Base-by-base conservation (phyloP, 2,113 vertebrate species). In the Meriones unguiculatus region DNA sequence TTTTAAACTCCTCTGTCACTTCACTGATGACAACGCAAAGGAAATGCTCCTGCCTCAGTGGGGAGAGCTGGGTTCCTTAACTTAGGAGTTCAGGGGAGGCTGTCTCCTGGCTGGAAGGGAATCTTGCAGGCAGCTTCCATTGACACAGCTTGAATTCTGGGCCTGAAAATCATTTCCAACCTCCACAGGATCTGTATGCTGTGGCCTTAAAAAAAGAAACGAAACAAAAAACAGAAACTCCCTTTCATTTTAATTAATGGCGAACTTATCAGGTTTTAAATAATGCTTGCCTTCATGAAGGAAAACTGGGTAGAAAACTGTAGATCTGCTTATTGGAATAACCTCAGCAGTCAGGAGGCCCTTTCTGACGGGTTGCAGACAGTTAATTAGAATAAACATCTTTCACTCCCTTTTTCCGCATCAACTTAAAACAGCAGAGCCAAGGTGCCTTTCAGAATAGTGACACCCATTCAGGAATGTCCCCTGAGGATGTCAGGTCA, bases 201-300 rank as follows among this genome's bases (percentile, higher is more conserved):
- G 9, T 81, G 87, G 9, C 82, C 73, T 67, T 87, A 94, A 85
- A 93, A 70, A 46, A 46, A 46, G 5, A 46, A 46, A 46, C 2
- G 59, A 41, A 41, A 24, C 0, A 59, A 59, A 59, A 13, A 22
- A 41, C 46, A 75, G 5, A 76, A 84, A 57, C 77, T 62, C 4
- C 11, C 12, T 32, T 96, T 93, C 69, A 75, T 95, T 96, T 95
- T 97, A 97, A 95, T 97, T 97, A 94, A 62, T 14, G 52, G 78
- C 11, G 57, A 94, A 88, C 41, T 93, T 92, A 94, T 20, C 57
- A 70, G 69, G 35, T 91, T 97, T 7, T 0, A 96, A 90, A 67
- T 89, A 95, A 93, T 15, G 54, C 32, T 97, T 90, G 25, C 94
- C 88, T 95, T 95, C 72, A 86, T 84, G 77, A 69, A 95, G 78